Conservation (phyloP, 1,140 invertebrate genomes). For the Drosophila malerkotliana region DNA sequence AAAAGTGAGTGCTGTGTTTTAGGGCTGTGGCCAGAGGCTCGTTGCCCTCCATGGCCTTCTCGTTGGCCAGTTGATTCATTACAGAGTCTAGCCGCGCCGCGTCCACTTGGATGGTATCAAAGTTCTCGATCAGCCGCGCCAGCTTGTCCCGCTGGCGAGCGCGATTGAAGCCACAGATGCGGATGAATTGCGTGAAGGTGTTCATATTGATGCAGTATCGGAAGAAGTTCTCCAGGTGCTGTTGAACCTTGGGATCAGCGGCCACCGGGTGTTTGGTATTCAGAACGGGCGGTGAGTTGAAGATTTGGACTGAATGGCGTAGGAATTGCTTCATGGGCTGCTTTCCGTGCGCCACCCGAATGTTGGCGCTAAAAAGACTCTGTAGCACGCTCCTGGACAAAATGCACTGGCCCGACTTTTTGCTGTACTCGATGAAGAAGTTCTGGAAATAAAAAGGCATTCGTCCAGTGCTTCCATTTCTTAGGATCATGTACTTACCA, state of each 20-base stretch:
- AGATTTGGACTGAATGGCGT: conserved; percentile 92
- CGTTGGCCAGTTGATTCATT: conserved; percentile 87
- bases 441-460: conserved; percentile 87
- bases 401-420: conserved; percentile 93
- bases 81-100: conserved; percentile 95
- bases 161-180: conserved; percentile 96
- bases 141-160: conserved; percentile 97
- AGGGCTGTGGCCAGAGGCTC: conserved; percentile 72
- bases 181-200: conserved; percentile 94
- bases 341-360: conserved; percentile 84
- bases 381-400: conserved; percentile 96
- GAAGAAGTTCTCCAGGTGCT: conserved; percentile 95
- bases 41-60: conserved; percentile 73
- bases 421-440: conserved; percentile 96
- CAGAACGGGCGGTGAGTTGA: conserved; percentile 94
- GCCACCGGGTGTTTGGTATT: conserved; percentile 88
- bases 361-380: conserved; percentile 88
- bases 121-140: conserved; percentile 93
- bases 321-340: conserved; percentile 91
- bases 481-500: conserved; percentile 85
- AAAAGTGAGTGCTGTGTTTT: conserved; percentile 94
- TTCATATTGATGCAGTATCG: conserved; percentile 90
- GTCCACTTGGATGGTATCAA: conserved; percentile 96
- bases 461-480: conserved; percentile 17
- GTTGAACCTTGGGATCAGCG: conserved; percentile 85